A percentile compares a stretch with the other conserved stretches of the same genome.
phyloP scores from a whole-genome alignment of 2,797 vertebrate genomes.

The Arnoldichthys spilopterus region DNA sequence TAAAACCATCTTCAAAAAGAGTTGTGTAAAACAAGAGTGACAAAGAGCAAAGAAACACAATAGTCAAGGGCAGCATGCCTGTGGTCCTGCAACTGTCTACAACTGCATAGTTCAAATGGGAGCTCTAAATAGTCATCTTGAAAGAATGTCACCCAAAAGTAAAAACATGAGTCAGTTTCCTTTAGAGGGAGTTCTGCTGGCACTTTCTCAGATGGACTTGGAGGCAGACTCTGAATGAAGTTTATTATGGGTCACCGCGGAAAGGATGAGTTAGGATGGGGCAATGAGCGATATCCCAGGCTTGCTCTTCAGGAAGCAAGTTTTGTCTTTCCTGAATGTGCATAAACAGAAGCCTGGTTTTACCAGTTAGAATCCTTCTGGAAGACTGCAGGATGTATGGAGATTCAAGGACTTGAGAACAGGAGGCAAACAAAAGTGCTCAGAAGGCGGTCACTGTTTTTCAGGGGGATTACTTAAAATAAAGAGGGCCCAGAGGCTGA shows the following conservation, averaged over 20 bases:
- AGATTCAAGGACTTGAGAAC: slow-evolving; percentile 47
- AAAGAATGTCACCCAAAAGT: slow-evolving; percentile 49
- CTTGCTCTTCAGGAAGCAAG: background rate
- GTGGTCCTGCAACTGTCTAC: slow-evolving; percentile 39
- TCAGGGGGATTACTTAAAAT: slow-evolving; percentile 38
- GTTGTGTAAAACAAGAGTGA: slow-evolving; percentile 33
- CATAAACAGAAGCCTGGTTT: background rate
- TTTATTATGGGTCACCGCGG: slow-evolving; percentile 22
- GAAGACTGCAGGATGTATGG: slow-evolving; percentile 12
- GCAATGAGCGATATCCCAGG: slow-evolving; percentile 24
- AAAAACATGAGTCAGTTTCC: slow-evolving; percentile 53
- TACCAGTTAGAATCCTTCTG: background rate
- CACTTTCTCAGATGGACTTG: slow-evolving; percentile 14
- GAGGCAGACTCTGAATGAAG: slow-evolving; percentile 17
- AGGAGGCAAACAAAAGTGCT: slow-evolving; percentile 53
- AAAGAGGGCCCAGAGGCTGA: background rate
- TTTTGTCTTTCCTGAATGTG: slow-evolving; percentile 16
- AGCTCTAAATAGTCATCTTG: slow-evolving; percentile 34
- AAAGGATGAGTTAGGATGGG: slow-evolving; percentile 21
- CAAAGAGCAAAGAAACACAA: slow-evolving; percentile 38
- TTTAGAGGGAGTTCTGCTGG: slow-evolving; percentile 12
- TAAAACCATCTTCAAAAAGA: slow-evolving; percentile 14
- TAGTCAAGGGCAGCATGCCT: slow-evolving; percentile 41
- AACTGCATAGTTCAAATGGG: slow-evolving; percentile 34
- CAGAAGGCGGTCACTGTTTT: slow-evolving; percentile 38